These are phyloP conservation scores for Lophochroa leadbeateri DNA, from an alignment of 2,113 vertebrate species.

Conservation along the genomic window DNA sequence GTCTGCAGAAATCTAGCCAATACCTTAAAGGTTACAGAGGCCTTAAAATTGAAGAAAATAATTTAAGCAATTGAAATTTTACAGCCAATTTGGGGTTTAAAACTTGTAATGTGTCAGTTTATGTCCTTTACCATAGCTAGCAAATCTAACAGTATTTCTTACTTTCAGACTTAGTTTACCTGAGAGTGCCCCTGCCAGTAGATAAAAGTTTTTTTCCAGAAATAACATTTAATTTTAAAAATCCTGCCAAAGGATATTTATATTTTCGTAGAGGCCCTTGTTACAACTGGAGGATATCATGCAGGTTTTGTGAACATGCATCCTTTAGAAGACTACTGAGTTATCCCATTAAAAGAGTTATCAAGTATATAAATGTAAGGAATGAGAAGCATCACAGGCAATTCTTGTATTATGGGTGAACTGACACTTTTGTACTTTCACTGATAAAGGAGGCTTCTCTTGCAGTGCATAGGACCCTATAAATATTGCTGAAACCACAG, in stretches of 20 bases:
- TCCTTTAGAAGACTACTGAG: not conserved
- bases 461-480: not conserved
- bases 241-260: not conserved
- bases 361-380: not conserved
- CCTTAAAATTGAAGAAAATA: conserved; percentile 45
- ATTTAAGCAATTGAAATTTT: conserved; percentile 58
- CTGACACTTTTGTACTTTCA: not conserved
- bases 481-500: not conserved
- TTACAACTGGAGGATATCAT: not conserved
- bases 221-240: not conserved
- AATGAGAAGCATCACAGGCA: not conserved
- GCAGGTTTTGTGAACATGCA: rapidly evolving
- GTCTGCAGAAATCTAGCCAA: conserved; percentile 18
- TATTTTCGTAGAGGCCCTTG: not conserved
- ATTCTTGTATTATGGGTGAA: not conserved
- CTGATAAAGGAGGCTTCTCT: not conserved
- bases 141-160: conserved; percentile 17
- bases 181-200: not conserved
- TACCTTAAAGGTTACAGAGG: conserved; percentile 11
- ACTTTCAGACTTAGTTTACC: not conserved
- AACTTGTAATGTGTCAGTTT: conserved; percentile 14
- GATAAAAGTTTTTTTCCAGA: not conserved
- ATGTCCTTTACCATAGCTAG: not conserved
- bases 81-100: conserved; percentile 40
- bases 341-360: not conserved